These are phyloP conservation scores for Zelleria hepariella DNA, from an alignment of 2,888 invertebrate genomes.

Conservation along the genomic window DNA sequence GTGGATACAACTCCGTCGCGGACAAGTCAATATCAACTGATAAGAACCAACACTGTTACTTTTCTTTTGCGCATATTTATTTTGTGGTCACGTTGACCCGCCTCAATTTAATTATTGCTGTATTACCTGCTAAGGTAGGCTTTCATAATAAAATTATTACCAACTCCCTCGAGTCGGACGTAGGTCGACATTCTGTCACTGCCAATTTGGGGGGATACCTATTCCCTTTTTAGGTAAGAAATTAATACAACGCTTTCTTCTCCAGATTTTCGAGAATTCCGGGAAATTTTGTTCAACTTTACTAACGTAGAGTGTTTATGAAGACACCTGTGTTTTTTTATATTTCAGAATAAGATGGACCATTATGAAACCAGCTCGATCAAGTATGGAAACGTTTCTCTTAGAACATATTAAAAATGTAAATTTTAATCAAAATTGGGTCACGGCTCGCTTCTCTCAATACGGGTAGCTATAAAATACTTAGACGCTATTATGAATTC, in stretches of 20 bases:
- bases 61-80: neutral
- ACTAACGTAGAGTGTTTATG: neutral
- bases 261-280: no score
- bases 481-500: neutral
- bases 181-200: neutral
- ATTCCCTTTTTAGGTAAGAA: neutral
- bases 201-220: neutral
- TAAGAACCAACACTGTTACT: no score
- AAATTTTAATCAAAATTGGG: neutral
- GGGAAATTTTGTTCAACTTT: neutral
- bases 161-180: neutral
- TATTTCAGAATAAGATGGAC: neutral
- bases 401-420: neutral
- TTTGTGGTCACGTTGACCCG: slow-evolving; percentile 70
- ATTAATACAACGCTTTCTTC: neutral
- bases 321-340: neutral
- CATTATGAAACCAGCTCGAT: neutral
- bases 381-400: neutral
- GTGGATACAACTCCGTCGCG: no score
- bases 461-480: neutral
- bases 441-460: neutral
- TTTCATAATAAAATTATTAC: slow-evolving; percentile 4
- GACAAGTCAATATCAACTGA: no score
- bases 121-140: neutral
- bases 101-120: slow-evolving; percentile 45